Conservation (phyloP, 92 coral and sea anemone genomes). For the Isaurus tuberculatus region DNA sequence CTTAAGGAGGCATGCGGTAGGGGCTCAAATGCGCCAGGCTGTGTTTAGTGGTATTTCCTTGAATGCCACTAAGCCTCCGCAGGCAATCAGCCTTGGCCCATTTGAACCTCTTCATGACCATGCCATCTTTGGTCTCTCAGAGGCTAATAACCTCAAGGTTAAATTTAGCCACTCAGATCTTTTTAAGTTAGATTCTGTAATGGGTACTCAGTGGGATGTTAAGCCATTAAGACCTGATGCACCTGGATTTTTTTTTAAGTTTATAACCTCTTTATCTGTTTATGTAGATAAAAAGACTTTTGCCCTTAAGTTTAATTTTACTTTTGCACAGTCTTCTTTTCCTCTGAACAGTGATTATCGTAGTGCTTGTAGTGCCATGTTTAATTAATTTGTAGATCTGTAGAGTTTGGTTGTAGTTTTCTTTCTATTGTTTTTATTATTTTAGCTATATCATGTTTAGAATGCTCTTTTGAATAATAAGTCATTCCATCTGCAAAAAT, state of each 20-base stretch:
- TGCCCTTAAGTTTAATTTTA: constrained; percentile 14
- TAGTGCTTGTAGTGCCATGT: neutral
- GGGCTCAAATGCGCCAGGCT: constrained; percentile 3
- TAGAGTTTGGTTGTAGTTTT: constrained; percentile 2
- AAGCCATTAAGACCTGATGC: constrained; percentile 21
- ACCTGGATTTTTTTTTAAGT: constrained; percentile 14
- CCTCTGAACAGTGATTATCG: neutral
- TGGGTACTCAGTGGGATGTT: constrained; percentile 21
- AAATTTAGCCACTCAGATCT: constrained; percentile 8
- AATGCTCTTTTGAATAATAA: neutral
- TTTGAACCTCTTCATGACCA: constrained; percentile 8
- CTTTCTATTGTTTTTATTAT: constrained; percentile 15
- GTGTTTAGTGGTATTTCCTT: constrained; percentile 10
- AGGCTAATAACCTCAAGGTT: constrained; percentile 11
- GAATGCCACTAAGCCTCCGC: constrained; percentile 11
- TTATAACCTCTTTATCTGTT: neutral
- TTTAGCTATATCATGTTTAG: constrained; percentile 9
- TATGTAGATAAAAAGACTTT: constrained; percentile 23
- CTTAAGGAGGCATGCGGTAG: neutral
- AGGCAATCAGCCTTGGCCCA: constrained; percentile 7
- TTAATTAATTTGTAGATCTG: neutral
- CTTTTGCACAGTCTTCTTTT: constrained; percentile 7
- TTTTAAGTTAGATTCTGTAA: constrained; percentile 15
- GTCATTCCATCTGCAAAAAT: neutral
- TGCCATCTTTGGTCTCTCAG: constrained; percentile 9